phyloP scores from a whole-genome alignment of 2,113 vertebrate species.

The Theristicus caerulescens region DNA sequence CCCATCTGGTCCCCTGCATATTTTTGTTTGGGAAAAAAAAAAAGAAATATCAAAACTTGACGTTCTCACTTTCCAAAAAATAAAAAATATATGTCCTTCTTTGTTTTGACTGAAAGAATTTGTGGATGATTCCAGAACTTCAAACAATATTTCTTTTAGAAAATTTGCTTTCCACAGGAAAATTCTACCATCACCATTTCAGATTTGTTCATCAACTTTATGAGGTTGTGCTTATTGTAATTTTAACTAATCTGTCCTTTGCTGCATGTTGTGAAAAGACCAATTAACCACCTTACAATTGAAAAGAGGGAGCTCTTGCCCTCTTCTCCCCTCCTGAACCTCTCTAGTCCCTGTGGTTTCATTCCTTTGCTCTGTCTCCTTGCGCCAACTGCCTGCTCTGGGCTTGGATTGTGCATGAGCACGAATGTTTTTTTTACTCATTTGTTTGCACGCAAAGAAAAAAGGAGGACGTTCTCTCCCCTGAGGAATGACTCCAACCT shows the following conservation, averaged over 20 bases:
- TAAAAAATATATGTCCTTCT: neutral
- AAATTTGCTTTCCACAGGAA: neutral
- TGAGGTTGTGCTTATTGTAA: neutral
- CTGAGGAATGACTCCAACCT: neutral
- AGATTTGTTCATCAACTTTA: neutral
- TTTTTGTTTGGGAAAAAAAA: neutral
- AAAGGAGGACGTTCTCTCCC: neutral
- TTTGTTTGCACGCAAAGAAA: neutral
- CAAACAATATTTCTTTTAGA: neutral
- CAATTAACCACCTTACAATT: neutral
- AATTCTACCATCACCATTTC: neutral
- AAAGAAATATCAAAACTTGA: neutral
- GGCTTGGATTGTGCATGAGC: neutral
- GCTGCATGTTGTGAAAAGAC: neutral
- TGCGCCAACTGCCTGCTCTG: neutral
- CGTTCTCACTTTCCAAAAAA: neutral
- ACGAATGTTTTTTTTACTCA: fast-evolving
- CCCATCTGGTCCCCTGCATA: neutral
- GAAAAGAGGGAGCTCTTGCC: neutral
- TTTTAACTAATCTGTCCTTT: neutral
- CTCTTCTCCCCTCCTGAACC: neutral
- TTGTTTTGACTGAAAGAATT: neutral
- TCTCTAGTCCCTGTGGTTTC: neutral
- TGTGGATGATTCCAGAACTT: neutral
- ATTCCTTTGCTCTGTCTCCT: neutral